Evolutionary conservation across 1,140 invertebrate genomes (phyloP), one percentile per base, ranked within the genome.

Genomic region (Hirudo medicinalis): DNA sequence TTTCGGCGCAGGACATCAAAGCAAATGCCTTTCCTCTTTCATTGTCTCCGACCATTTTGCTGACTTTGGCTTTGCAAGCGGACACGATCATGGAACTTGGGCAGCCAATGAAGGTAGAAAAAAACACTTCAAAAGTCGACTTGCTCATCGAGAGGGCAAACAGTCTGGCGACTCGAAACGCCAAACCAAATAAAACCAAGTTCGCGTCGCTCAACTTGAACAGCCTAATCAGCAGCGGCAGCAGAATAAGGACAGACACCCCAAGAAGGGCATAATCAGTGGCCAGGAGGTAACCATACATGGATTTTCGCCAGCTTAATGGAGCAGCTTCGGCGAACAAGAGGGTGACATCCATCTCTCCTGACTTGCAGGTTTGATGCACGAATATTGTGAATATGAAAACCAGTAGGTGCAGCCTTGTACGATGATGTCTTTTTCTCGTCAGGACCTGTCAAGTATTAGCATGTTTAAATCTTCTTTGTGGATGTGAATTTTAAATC

Each of bases 201-300:
- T 55, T 54, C 11, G 67, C 55, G 66, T 75, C 74, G 55, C 32
- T 32, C n/a, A 70, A 55, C 19, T 72, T 22, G 67, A 72, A 69
- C 25, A 75, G 19, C 32, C 53, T 32, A 68, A 63, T 72, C 32
- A 75, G 49, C 22, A 74, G 19, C 1, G 74, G 74, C 43, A 75
- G 72, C 11, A 74, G 27, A 49, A 74, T 0, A 19, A 75, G 40
- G n/a, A 74, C 66, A 32, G 54, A 60, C 11, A 72, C n/a, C n/a
- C 74, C 74, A n/a, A 75, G 72, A n/a, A 71, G 73, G 53, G 69
- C 72, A 70, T 80, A 81, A 71, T 81, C 80, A 9, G 78, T 73
- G n/a, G 81, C 80, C 63, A 81, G 55, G 0, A 81, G 74, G 72
- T 81, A 82, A 0, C 80, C 80, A 72, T 82, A 82, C 75, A 77